Evolutionary conservation across 2,797 vertebrate genomes (phyloP).

Genomic region (Phyllotis vaccarum): DNA sequence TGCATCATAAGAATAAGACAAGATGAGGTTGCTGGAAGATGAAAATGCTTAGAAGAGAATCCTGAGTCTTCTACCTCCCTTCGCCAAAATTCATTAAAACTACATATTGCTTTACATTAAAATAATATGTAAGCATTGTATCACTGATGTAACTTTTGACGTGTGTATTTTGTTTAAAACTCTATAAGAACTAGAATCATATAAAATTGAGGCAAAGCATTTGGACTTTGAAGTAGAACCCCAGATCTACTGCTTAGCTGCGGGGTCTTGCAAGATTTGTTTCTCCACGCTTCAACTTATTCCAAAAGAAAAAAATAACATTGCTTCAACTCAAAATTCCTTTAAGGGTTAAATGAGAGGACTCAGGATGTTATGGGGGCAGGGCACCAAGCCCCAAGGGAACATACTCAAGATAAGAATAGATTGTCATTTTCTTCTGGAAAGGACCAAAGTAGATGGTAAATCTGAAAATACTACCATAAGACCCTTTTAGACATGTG

Average conservation of each 20-base stretch:
- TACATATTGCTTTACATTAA: background rate
- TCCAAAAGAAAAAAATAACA: background rate
- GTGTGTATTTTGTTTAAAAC: slow-evolving; percentile 44
- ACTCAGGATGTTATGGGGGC: background rate
- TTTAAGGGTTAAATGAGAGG: background rate
- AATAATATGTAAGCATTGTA: background rate
- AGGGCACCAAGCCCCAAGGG: background rate
- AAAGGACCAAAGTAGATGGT: background rate
- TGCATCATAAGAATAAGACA: background rate
- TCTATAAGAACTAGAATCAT: background rate
- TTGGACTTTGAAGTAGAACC: background rate
- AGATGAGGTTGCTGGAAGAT: background rate
- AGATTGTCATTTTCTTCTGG: background rate
- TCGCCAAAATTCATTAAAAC: background rate
- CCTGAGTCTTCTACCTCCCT: background rate
- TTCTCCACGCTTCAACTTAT: slow-evolving; percentile 3
- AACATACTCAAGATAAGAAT: background rate
- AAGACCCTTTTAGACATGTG: background rate
- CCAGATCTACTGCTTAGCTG: background rate
- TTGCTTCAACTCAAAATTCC: background rate
- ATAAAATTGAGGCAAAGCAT: background rate
- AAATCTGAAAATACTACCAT: background rate
- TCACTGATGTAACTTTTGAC: background rate
- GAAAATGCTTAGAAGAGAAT: background rate
- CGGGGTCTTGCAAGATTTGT: background rate